phyloP scores from a whole-genome alignment of 1,140 invertebrate species.

The Lordiphosa collinella region DNA sequence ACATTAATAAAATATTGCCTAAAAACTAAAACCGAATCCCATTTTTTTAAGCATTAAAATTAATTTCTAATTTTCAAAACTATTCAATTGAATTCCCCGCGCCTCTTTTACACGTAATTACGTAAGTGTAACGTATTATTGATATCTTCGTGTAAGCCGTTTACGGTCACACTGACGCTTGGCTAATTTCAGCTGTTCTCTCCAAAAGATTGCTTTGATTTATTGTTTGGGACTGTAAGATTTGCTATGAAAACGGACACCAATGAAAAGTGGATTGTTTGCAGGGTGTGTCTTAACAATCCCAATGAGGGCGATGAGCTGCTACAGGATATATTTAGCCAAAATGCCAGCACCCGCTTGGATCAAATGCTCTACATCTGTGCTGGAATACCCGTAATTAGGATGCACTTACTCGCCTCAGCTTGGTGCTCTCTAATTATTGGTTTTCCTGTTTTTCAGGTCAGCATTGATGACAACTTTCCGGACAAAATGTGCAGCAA shows the following conservation, averaged over 20 bases:
- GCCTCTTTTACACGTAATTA: too few species aligned
- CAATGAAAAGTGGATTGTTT: conserved; percentile 82
- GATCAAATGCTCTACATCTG: conserved; percentile 80
- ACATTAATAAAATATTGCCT: too few species aligned
- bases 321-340: conserved; percentile 82
- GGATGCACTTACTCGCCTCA: too few species aligned
- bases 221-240: conserved; percentile 1
- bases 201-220: conserved; percentile 1
- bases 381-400: conserved; percentile 55
- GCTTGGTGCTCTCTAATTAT: accelerated
- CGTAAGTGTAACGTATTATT: background rate
- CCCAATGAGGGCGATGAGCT: conserved; percentile 69
- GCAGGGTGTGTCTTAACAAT: conserved; percentile 80
- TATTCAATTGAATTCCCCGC: too few species aligned
- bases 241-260: conserved; percentile 51
- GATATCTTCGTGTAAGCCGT: too few species aligned
- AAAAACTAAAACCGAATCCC: too few species aligned
- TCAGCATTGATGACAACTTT: conserved; percentile 58
- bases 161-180: background rate
- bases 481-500: conserved; percentile 67
- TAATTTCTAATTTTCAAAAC: too few species aligned
- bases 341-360: conserved; percentile 79
- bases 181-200: background rate
- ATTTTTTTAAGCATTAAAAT: too few species aligned
- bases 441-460: conserved; percentile 15